Evolutionary conservation across 1,140 invertebrate species (phyloP).

Genomic region (Brachystomella parvula): DNA sequence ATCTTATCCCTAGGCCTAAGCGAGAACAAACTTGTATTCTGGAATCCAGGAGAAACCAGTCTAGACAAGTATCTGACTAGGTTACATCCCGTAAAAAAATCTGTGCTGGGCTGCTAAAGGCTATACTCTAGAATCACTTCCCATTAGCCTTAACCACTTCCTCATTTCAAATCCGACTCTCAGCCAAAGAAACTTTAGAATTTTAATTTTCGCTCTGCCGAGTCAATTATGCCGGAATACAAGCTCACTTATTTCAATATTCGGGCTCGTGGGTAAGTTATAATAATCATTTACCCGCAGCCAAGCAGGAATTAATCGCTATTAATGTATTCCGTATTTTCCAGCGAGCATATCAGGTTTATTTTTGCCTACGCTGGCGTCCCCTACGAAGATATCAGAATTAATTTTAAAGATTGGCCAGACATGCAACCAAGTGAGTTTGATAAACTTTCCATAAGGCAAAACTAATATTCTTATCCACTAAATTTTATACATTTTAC

Average conservation of each 20-base stretch:
- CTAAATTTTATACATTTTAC: not conserved
- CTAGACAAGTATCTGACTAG: too few species aligned
- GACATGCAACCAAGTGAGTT: not conserved
- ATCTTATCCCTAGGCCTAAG: too few species aligned
- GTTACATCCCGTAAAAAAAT: too few species aligned
- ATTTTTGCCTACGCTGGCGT: slow-evolving; percentile 55
- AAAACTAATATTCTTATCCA: not conserved
- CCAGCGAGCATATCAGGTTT: slow-evolving; percentile 58
- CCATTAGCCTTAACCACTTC: too few species aligned
- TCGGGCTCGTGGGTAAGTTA: not conserved
- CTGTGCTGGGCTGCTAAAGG: too few species aligned
- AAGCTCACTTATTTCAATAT: slow-evolving; percentile 1
- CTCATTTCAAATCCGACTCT: not conserved
- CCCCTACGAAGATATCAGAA: slow-evolving; percentile 55
- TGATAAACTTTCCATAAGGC: not conserved
- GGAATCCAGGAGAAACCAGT: too few species aligned
- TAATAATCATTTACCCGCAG: not conserved
- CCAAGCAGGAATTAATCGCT: not conserved
- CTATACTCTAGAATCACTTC: too few species aligned
- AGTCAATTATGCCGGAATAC: not conserved
- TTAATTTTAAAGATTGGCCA: slow-evolving; percentile 34
- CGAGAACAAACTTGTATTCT: too few species aligned
- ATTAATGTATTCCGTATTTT: slow-evolving; percentile 18
- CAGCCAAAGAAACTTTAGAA: not conserved
- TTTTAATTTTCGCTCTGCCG: not conserved